Conservation (phyloP, 2,797 vertebrate genomes). For the Sphenopsis melanotis region DNA sequence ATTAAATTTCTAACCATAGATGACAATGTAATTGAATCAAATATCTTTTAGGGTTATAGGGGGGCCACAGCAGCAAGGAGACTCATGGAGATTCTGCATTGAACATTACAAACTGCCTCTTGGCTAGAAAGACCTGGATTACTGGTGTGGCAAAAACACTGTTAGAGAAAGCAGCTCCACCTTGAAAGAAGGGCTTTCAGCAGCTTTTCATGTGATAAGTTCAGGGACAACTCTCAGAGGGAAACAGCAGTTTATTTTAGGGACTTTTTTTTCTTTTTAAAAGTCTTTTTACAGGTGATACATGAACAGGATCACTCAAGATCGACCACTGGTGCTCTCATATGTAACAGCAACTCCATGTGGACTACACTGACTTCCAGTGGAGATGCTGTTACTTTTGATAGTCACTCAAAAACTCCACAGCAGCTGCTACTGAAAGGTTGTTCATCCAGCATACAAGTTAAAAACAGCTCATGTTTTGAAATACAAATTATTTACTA, state of each 20-base stretch:
- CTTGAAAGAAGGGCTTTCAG: neutral
- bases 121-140: neutral
- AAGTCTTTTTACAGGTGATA: neutral
- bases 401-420: slow-evolving; percentile 60
- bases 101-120: neutral
- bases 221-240: neutral
- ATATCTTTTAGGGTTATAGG: neutral
- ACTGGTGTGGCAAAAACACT: neutral
- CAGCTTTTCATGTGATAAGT: neutral
- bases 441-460: neutral
- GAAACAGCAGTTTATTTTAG: neutral
- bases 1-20: neutral
- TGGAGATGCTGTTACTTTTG: slow-evolving; percentile 83
- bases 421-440: neutral
- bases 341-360: slow-evolving; percentile 85
- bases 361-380: slow-evolving; percentile 77
- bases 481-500: neutral
- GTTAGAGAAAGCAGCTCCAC: neutral
- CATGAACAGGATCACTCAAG: neutral
- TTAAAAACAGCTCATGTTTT: neutral
- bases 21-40: neutral
- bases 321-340: slow-evolving; percentile 56
- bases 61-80: neutral
- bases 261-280: neutral
- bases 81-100: neutral